Evolutionary conservation across 1,140 invertebrate genomes (phyloP), one percentile per base, ranked within the genome.

Genomic region (Drosophila ananassae): DNA sequence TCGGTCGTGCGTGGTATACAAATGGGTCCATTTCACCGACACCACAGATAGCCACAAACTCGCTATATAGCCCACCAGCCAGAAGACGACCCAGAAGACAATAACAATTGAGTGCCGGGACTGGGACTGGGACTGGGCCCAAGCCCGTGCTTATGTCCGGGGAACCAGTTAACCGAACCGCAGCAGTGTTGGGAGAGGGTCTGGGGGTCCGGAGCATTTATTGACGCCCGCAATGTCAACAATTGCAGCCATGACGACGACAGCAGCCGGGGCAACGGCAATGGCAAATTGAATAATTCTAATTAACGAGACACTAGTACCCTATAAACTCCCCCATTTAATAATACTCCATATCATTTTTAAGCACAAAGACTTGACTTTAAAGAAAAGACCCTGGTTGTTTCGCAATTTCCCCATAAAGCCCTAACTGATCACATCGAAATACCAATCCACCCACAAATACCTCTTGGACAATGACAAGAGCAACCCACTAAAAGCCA

Each of bases 171-270:
- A 84, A 79, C 60, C 69, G 51, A 72, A 77, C 73, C 75, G 12
- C 30, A 47, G 63, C 67, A 30, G 13, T 21, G 7, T 6, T 21
- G 17, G 9, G 3, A 6, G 12, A 41, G 10, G 44, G 8, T 4
- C 0, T 21, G 30, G 21, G 62, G 3, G 24, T 25, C 28, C 47
- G 59, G 55, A 61, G 25, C 72, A 77, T 79, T 81, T 82, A 81
- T 82, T 72, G 82, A 81, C 82, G 74, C 82, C 82, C 81, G 82
- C 78, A 85, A 85, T 89, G 82, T 87, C 83, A 89, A 89, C 82
- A 89, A 67, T 68, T 89, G 83, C 79, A 87, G 82, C 67, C 82
- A 89, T 89, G 83, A 79, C 83, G 78, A 87, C 82, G 76, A 68
- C 78, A 61, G 60, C 62, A 52, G 48, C 46, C 21, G 62, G 28